A percentile compares a stretch with the other conserved stretches of the same genome.
These are phyloP conservation scores for Avahi laniger DNA, from an alignment of 2,797 vertebrate genomes.

Conservation along the genomic window DNA sequence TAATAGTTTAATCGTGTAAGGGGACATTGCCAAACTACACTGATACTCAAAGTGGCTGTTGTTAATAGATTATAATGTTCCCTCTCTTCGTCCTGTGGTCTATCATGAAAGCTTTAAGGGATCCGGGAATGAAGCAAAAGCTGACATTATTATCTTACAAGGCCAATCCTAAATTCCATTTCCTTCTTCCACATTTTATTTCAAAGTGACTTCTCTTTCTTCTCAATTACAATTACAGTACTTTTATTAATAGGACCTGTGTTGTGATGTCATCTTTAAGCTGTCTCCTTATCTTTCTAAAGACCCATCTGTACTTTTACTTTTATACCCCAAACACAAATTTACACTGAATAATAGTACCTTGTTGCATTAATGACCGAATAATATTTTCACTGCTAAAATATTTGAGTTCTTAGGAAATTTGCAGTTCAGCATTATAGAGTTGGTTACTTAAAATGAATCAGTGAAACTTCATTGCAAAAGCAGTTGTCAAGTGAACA, in stretches of 20 bases:
- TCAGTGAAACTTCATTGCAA: neutral
- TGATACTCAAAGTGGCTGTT: neutral
- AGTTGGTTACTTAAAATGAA: neutral
- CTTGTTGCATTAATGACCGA: neutral
- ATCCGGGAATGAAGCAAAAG: neutral
- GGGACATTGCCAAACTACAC: neutral
- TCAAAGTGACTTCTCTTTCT: neutral
- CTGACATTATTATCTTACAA: neutral
- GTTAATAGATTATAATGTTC: neutral
- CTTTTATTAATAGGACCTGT: neutral
- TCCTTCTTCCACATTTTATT: neutral
- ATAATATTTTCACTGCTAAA: neutral
- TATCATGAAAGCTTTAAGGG: neutral
- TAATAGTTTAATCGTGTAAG: neutral
- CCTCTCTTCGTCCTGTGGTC: neutral
- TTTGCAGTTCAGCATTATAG: neutral
- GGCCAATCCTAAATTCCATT: neutral
- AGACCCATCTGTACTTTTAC: neutral
- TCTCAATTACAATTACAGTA: neutral
- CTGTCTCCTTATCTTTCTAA: neutral
- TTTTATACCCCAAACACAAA: neutral
- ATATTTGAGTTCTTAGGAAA: neutral
- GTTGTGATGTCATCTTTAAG: neutral
- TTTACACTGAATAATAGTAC: neutral
- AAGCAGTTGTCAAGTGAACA: neutral